Evolutionary conservation across 2,797 vertebrate species (phyloP).

Genomic region (Phataginus tricuspis): DNA sequence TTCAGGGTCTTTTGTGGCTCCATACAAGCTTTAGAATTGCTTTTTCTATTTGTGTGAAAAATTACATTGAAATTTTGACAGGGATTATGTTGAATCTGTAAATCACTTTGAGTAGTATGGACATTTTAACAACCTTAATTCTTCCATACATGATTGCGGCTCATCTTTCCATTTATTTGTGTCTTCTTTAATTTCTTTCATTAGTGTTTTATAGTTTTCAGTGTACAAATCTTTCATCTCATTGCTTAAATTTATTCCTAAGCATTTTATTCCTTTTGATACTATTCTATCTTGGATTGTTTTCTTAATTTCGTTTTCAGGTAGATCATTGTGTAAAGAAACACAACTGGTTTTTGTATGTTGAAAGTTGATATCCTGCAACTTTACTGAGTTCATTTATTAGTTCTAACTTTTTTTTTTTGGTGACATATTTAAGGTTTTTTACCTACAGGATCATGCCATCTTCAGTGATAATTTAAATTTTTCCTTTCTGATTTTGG

Average conservation of each 20-base stretch:
- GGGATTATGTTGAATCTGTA: background rate
- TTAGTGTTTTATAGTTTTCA: background rate
- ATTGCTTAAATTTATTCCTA: background rate
- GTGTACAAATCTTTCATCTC: background rate
- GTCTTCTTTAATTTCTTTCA: background rate
- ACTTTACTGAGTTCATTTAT: background rate
- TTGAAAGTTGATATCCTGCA: background rate
- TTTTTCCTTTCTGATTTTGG: background rate
- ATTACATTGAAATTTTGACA: background rate
- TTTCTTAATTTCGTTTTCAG: background rate
- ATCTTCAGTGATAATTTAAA: background rate
- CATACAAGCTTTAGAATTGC: background rate
- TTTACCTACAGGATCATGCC: background rate
- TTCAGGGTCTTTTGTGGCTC: background rate
- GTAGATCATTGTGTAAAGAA: background rate
- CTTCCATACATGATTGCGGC: background rate
- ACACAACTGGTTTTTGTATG: background rate
- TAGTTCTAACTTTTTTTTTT: background rate
- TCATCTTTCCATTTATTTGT: background rate
- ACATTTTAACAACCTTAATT: background rate
- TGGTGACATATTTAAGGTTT: background rate
- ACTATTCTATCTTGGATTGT: background rate
- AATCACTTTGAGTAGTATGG: background rate
- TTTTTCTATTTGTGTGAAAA: background rate
- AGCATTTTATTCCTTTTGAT: background rate